Percentiles rank a stretch among this genome's conserved stretches.
Evolutionary conservation across 1,140 invertebrate species (phyloP).

Genomic region (Micrasema longulum): DNA sequence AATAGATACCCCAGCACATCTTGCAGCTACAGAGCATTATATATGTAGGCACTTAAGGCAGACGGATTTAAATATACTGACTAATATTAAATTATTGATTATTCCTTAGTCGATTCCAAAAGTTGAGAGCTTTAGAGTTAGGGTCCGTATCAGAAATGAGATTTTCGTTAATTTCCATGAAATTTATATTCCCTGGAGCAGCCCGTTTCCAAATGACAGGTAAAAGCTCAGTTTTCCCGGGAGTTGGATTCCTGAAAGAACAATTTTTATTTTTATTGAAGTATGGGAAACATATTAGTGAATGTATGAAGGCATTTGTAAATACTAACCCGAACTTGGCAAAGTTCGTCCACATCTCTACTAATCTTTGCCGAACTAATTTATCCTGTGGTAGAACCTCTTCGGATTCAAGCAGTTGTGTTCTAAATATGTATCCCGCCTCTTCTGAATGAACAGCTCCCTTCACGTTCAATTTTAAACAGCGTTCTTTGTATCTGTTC

Average conservation of each 20-base stretch:
- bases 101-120: constrained; percentile 21
- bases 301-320: not conserved
- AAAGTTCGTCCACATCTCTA: constrained; percentile 50
- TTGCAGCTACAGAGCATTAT: not conserved
- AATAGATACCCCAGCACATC: no score
- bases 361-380: constrained; percentile 30
- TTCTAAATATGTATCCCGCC: constrained; percentile 40
- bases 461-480: constrained; percentile 6
- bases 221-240: constrained; percentile 6
- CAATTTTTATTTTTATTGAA: not conserved
- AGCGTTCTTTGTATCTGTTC: constrained; percentile 20
- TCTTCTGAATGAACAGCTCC: constrained; percentile 44
- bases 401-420: constrained; percentile 5
- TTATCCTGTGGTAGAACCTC: constrained; percentile 17
- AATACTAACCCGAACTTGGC: constrained; percentile 45
- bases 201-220: constrained; percentile 17
- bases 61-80: not conserved
- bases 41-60: not conserved
- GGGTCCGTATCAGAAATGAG: constrained; percentile 15
- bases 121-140: constrained; percentile 7
- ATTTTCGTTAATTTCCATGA: constrained; percentile 27
- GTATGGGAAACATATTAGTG: not conserved
- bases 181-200: constrained; percentile 4
- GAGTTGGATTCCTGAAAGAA: constrained; percentile 40
- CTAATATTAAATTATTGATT: not conserved